These are phyloP conservation scores for Calameuta pallipes DNA, from an alignment of 2,888 invertebrate species.

Conservation along the genomic window DNA sequence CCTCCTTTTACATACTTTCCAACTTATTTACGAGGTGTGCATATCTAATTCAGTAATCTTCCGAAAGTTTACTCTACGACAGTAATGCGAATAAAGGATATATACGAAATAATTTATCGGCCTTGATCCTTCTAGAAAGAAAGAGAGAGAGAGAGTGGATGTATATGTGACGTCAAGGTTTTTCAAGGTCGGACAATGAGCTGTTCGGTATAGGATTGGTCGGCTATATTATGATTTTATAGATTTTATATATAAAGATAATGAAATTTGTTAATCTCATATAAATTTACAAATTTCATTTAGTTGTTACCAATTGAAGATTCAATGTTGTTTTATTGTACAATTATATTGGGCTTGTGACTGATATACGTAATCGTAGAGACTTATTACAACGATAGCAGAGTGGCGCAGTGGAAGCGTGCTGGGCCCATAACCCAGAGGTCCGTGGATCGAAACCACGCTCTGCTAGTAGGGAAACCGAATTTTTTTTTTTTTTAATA, in stretches of 20 bases:
- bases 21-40: not conserved
- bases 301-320: not conserved
- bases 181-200: not conserved
- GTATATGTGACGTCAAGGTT: not conserved
- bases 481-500: slow-evolving; percentile 30
- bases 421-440: slow-evolving; percentile 91
- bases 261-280: not conserved
- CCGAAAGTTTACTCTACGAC: not conserved
- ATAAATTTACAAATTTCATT: not conserved
- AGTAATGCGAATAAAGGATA: not conserved
- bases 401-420: slow-evolving; percentile 88
- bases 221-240: not conserved
- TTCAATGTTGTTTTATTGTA: not conserved
- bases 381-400: slow-evolving; percentile 66
- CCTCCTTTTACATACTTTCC: not conserved
- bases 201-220: not conserved
- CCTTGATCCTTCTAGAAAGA: not conserved
- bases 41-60: not conserved
- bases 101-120: not conserved
- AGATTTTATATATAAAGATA: not conserved
- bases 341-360: not conserved
- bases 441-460: slow-evolving; percentile 93
- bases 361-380: not conserved
- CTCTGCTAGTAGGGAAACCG: slow-evolving; percentile 71
- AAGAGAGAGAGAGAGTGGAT: not conserved